Evolutionary conservation across 1,140 invertebrate species (phyloP), one percentile per base, ranked within the genome.

Genomic region (Laupala kohalensis): DNA sequence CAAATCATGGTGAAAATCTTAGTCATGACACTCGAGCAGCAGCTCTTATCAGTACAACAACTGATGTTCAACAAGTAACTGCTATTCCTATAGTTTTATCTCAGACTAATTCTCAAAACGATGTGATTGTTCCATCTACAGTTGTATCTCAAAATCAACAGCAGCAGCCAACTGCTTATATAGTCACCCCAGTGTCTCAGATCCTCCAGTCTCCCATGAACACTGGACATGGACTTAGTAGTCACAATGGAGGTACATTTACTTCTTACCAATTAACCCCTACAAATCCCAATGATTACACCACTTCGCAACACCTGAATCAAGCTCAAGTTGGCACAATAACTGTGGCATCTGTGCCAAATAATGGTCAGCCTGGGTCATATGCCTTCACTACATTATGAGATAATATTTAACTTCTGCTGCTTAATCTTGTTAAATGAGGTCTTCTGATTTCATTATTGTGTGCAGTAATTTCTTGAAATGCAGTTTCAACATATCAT

Each of bases 181-280:
- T 87, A 72, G 84, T 87, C 4, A 86, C 86, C 6, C 86, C 86
- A 2, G 84, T 87, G 23, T 84, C 84, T 27, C 85, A 86, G 77
- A 81, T 87, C 76, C 80, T 84, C 25, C 81, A 82, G 73, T 79
- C 82, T 23, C 77, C 81, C 15, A 68, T 12, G 12, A 29, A n/a
- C 9, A 1, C 37, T 2, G 37, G 37, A 0, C 12, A 9, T 70
- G 62, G 28, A 27, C 19, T 30, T 25, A 70, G 23, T 24, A 66
- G 62, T 25, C 0, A 23, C 5, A 62, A 65, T 27, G 30, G 30
- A 2, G 29, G 27, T 29, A 37, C 67, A 5, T 71, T 63, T 53
- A 24, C 70, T 23, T 71, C 64, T n/a, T 70, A 70, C 24, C 70
- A 71, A 62, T 65, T 71, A 9, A 70, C 25, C 25, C 12, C 70